phyloP scores from a whole-genome alignment of 1,140 invertebrate species.

The Daktulosphaira vitifoliae region DNA sequence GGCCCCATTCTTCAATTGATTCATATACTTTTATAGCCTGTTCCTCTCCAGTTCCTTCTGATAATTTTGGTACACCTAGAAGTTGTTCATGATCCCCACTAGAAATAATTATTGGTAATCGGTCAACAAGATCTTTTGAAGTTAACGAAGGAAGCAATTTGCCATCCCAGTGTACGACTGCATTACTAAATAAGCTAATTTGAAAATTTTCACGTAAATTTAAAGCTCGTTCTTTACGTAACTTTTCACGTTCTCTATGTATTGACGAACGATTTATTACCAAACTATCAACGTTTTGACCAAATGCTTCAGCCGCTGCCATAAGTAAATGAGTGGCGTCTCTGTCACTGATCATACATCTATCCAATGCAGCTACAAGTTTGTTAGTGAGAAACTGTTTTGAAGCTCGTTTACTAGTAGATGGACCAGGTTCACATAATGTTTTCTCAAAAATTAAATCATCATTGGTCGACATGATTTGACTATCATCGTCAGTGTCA shows the following conservation, averaged over 20 bases:
- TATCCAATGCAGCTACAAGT: slow-evolving; percentile 36
- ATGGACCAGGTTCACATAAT: slow-evolving; percentile 27
- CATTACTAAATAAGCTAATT: slow-evolving; percentile 1
- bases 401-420: slow-evolving; percentile 31
- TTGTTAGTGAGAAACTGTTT: slow-evolving; percentile 31
- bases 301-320: slow-evolving; percentile 35
- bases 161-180: slow-evolving; percentile 37
- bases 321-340: slow-evolving; percentile 36
- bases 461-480: too few relatives aligned
- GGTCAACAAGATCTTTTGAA: neutral
- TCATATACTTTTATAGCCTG: slow-evolving; percentile 22
- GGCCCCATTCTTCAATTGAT: slow-evolving; percentile 16
- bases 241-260: slow-evolving; percentile 30
- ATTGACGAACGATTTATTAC: slow-evolving; percentile 37
- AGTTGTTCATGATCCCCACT: too few relatives aligned
- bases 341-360: slow-evolving; percentile 36
- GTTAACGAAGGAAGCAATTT: slow-evolving; percentile 36
- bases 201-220: neutral
- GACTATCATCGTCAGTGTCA: neutral
- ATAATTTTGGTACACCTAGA: slow-evolving; percentile 5
- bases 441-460: too few relatives aligned
- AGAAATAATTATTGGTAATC: slow-evolving; percentile 25
- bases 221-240: slow-evolving; percentile 14
- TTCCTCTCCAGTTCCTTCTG: neutral
- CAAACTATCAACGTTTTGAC: slow-evolving; percentile 26